Percentiles rank a stretch among this genome's conserved stretches.
phyloP scores from a whole-genome alignment of 2,113 vertebrate genomes.

The Scopus umbretta region DNA sequence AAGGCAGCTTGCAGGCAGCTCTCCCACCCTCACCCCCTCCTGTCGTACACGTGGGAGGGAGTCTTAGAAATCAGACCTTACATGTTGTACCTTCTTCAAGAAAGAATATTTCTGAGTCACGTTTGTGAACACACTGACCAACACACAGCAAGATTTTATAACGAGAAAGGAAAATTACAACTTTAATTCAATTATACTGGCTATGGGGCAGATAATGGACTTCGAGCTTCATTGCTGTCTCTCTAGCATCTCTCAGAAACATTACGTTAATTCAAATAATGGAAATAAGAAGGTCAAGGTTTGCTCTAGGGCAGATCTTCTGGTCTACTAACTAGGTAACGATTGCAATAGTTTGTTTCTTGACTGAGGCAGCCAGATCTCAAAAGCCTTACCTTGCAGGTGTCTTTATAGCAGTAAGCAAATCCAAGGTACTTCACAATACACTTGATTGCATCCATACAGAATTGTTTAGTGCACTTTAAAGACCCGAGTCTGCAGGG shows the following conservation, averaged over 20 bases:
- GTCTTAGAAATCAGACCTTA: neutral
- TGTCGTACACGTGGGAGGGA: rapidly evolving
- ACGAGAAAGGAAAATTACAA: neutral
- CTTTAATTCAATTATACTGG: neutral
- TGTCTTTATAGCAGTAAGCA: neutral
- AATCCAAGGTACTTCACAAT: neutral
- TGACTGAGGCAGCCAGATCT: neutral
- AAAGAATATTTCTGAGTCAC: neutral
- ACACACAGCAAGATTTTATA: neutral
- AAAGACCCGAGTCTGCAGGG: neutral
- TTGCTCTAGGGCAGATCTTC: neutral
- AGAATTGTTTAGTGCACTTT: neutral
- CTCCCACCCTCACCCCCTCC: neutral
- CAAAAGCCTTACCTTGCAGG: neutral
- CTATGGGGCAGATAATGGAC: neutral
- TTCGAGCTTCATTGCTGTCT: neutral
- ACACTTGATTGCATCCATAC: neutral
- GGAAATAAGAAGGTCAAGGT: neutral
- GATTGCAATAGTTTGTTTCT: neutral
- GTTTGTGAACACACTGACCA: neutral
- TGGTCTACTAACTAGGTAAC: neutral
- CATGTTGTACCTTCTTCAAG: neutral
- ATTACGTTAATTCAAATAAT: neutral
- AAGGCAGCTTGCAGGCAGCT: neutral
- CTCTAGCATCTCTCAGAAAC: neutral